A percentile compares a stretch with the other conserved stretches of the same genome.
These are phyloP conservation scores for Neoarius graeffei DNA, from an alignment of 2,113 vertebrate species.

Conservation along the genomic window DNA sequence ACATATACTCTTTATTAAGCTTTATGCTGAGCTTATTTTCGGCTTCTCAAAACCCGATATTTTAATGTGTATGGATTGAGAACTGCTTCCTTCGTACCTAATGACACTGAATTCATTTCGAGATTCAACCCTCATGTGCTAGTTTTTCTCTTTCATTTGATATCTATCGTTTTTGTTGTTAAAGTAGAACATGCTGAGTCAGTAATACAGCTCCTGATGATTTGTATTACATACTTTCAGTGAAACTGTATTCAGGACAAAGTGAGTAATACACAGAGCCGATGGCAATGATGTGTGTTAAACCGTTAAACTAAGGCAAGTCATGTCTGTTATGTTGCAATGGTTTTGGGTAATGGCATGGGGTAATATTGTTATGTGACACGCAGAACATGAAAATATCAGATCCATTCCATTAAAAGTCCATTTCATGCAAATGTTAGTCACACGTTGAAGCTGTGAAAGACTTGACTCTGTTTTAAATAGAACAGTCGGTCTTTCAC, in stretches of 20 bases:
- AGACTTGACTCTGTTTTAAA: constrained; percentile 1
- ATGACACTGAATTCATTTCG: neutral
- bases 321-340: neutral
- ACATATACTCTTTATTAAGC: neutral
- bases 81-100: too few relatives aligned
- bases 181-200: neutral
- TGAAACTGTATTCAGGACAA: neutral
- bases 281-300: neutral
- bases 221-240: neutral
- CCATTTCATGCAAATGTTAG: neutral
- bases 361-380: neutral
- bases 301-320: neutral
- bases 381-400: neutral
- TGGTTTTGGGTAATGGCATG: neutral
- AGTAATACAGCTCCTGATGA: neutral
- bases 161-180: neutral
- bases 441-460: neutral
- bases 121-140: neutral
- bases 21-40: neutral
- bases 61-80: neutral
- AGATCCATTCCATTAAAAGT: neutral
- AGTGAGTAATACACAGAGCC: neutral
- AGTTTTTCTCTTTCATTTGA: neutral
- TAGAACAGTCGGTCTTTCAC: neutral
- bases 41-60: neutral